Evolutionary conservation across 2,797 vertebrate genomes (phyloP).

Genomic region (Muscicapa striata): DNA sequence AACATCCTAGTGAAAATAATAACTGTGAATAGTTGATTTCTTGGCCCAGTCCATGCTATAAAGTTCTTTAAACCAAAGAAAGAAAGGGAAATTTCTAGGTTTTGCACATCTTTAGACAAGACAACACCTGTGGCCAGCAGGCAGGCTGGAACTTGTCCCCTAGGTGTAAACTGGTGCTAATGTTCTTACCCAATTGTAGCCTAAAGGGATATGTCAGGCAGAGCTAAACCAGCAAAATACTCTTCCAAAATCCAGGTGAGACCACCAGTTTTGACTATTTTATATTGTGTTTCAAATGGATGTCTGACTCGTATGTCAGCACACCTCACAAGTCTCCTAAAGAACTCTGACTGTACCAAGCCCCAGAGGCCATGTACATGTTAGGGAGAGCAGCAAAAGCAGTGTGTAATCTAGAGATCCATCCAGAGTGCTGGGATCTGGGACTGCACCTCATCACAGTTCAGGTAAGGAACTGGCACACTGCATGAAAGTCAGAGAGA

Average conservation of each 20-base stretch:
- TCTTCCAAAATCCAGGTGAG: neutral
- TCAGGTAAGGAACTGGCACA: neutral
- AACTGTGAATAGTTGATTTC: neutral
- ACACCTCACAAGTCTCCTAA: neutral
- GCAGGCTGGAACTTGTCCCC: neutral
- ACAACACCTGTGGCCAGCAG: neutral
- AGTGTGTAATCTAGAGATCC: neutral
- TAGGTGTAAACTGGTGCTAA: neutral
- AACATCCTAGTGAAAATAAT: neutral
- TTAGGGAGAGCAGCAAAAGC: neutral
- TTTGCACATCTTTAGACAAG: neutral
- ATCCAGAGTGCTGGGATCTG: neutral
- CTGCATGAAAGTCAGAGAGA: neutral
- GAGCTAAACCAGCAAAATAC: neutral
- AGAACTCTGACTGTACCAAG: neutral
- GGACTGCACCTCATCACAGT: neutral
- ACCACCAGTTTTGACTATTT: neutral
- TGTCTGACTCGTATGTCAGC: neutral
- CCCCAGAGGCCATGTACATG: fast-evolving
- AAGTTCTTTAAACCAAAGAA: neutral
- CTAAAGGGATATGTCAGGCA: neutral
- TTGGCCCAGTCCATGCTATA: neutral
- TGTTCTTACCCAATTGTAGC: neutral
- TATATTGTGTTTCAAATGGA: neutral
- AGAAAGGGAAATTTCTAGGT: neutral